Evolutionary conservation across 2,888 invertebrate genomes (phyloP).

Genomic region (Cyaniris semiargus): DNA sequence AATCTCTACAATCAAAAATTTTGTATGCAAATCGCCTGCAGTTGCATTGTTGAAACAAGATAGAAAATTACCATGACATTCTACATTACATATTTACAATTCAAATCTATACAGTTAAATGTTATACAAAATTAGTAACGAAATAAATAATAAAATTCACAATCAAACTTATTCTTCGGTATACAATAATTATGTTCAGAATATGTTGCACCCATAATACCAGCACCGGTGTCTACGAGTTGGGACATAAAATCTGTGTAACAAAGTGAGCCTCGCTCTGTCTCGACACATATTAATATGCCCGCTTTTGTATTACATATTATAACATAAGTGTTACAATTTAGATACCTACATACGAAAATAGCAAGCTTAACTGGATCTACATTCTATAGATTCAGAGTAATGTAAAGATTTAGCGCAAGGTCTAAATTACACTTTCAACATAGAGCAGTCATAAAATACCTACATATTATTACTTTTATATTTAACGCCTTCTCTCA

Average conservation of each 20-base stretch:
- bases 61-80: too few species aligned
- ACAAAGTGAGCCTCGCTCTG: not conserved
- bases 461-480: too few species aligned
- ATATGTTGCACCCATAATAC: not conserved
- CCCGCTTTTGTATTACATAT: not conserved
- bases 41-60: too few species aligned
- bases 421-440: too few species aligned
- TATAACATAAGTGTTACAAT: not conserved
- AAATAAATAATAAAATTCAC: not conserved
- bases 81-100: too few species aligned
- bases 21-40: too few species aligned
- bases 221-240: not conserved
- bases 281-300: conserved; percentile 6
- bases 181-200: not conserved
- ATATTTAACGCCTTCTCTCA: too few species aligned
- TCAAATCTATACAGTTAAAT: too few species aligned
- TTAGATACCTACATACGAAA: not conserved
- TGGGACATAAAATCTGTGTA: not conserved
- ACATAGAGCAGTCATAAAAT: too few species aligned
- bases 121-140: too few species aligned
- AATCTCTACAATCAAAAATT: too few species aligned
- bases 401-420: not conserved
- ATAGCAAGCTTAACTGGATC: not conserved
- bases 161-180: not conserved
- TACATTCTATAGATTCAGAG: not conserved